phyloP scores from a whole-genome alignment of 1,140 invertebrate species.

The Amphibalanus amphitrite region DNA sequence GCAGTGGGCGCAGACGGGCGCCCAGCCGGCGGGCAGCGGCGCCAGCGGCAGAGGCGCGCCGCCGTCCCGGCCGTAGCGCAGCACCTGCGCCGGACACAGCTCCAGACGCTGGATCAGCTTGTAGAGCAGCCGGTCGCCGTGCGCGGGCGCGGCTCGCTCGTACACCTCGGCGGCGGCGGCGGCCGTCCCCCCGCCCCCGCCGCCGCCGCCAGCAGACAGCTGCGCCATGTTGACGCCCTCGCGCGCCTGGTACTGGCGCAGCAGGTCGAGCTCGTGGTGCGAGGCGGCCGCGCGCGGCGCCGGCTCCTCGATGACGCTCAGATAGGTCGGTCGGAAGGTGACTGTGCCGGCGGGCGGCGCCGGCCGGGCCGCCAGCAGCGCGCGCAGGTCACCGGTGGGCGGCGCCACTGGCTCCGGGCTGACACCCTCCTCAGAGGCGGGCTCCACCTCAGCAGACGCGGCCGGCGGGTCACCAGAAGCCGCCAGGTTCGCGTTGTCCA shows the following conservation, averaged over 20 bases:
- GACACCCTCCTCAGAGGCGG: slow-evolving; percentile 27
- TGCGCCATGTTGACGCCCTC: background rate
- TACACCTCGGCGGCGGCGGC: slow-evolving; percentile 40
- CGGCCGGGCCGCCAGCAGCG: background rate
- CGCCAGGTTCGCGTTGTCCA: slow-evolving; percentile 37
- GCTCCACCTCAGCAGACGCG: slow-evolving; percentile 32
- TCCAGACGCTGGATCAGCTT: slow-evolving; percentile 52
- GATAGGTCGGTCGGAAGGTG: slow-evolving; percentile 11
- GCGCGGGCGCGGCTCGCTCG: slow-evolving; percentile 52
- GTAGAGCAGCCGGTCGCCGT: slow-evolving; percentile 64
- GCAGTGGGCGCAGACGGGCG: slow-evolving; percentile 45
- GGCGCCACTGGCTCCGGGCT: slow-evolving; percentile 7
- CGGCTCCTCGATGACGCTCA: slow-evolving; percentile 17
- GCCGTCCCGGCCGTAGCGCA: slow-evolving; percentile 53
- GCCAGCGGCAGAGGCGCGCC: slow-evolving; percentile 40
- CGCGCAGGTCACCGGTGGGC: background rate
- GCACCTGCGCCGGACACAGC: slow-evolving; percentile 56
- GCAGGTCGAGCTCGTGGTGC: slow-evolving; percentile 15
- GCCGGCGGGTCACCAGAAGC: slow-evolving; percentile 50
- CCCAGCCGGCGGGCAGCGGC: slow-evolving; percentile 32
- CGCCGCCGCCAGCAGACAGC: slow-evolving; percentile 14
- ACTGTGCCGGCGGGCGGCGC: background rate
- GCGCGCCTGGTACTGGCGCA: slow-evolving; percentile 11
- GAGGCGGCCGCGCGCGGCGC: background rate
- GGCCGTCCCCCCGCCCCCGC: slow-evolving; percentile 16